Percentiles rank a stretch among this genome's conserved stretches.
These are phyloP conservation scores for Phaetusa simplex DNA, from an alignment of 2,113 vertebrate species.

Conservation along the genomic window DNA sequence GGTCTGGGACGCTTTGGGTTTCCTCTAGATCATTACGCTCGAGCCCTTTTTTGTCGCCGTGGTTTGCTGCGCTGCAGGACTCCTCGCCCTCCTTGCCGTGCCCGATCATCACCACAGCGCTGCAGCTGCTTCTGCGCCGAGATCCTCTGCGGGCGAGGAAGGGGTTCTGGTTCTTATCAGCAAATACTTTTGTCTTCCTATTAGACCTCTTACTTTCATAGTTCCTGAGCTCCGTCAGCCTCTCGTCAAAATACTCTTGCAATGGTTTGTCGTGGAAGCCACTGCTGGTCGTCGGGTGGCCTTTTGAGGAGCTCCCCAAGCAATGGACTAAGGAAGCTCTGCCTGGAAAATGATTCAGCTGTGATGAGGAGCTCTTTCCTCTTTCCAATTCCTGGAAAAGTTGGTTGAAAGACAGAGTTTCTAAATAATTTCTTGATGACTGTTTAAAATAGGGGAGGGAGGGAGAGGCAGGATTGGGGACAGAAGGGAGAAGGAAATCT, in stretches of 20 bases:
- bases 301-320: not conserved
- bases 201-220: not conserved
- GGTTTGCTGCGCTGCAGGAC: not conserved
- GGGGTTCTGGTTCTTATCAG: not conserved
- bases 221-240: slow-evolving; percentile 37
- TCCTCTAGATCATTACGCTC: accelerated
- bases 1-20: not conserved
- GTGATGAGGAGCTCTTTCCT: not conserved
- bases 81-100: accelerated
- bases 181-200: not conserved
- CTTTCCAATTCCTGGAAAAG: not conserved
- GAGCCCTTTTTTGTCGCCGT: accelerated
- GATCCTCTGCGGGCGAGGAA: not conserved
- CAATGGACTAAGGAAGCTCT: not conserved
- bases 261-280: slow-evolving; percentile 19
- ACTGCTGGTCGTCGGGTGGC: not conserved
- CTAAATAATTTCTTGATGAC: not conserved
- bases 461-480: not conserved
- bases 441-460: not conserved
- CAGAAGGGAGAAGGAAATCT: not conserved
- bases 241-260: slow-evolving; percentile 44
- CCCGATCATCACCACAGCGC: not conserved
- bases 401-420: not conserved
- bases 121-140: not conserved
- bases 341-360: not conserved